phyloP scores from a whole-genome alignment of 2,797 vertebrate species.

The Tapera naevia region DNA sequence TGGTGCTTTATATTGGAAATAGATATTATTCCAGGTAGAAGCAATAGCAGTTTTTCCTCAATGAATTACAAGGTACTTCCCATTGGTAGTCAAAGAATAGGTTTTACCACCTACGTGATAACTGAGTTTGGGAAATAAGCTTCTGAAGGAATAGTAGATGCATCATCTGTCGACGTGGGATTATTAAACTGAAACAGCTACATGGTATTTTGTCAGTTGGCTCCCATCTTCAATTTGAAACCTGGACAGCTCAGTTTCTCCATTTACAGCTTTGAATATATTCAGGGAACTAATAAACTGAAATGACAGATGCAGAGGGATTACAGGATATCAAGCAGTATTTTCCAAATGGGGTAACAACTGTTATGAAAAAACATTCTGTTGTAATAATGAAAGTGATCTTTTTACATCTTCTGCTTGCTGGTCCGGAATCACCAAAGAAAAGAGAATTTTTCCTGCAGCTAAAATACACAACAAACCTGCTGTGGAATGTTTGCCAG shows the following conservation, averaged over 20 bases:
- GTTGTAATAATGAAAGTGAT: constrained; percentile 63
- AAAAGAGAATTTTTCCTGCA: constrained; percentile 44
- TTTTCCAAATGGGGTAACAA: constrained; percentile 64
- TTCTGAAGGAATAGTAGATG: not conserved
- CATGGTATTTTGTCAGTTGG: constrained; percentile 44
- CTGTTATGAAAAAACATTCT: constrained; percentile 45
- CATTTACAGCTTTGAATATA: constrained; percentile 51
- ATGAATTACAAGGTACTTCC: constrained; percentile 13
- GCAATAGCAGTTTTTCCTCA: constrained; percentile 29
- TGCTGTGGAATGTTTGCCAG: not conserved
- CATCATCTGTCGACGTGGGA: not conserved
- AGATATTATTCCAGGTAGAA: not conserved
- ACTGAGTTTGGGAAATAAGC: constrained; percentile 24
- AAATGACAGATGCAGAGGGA: constrained; percentile 56
- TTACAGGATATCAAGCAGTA: constrained; percentile 57
- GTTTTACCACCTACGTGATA: constrained; percentile 43
- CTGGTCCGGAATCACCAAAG: constrained; percentile 44
- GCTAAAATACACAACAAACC: not conserved
- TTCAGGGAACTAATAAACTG: constrained; percentile 61
- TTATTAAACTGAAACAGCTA: constrained; percentile 61
- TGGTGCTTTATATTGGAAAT: not conserved
- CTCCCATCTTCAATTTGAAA: constrained; percentile 53
- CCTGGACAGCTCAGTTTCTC: not conserved
- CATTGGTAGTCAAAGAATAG: not conserved
- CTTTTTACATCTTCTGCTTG: constrained; percentile 53